Base-by-base conservation (phyloP, 1,140 invertebrate species). In the Aphaenogaster floridana region DNA sequence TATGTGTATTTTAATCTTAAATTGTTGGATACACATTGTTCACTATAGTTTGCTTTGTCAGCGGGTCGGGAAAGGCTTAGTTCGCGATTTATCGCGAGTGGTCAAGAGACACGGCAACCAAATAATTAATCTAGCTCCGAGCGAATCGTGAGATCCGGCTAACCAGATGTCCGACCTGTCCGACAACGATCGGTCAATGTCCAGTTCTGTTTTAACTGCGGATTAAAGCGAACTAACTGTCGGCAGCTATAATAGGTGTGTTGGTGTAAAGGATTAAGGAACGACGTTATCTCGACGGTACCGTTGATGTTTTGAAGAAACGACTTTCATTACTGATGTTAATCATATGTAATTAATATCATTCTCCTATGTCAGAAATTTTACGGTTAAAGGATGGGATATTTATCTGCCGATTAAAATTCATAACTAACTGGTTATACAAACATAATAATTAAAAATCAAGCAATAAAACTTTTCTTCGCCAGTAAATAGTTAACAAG, bases 111-210 rank as follows among this genome's bases (percentile, higher is more conserved):
- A 86, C 79, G 88, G 76, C 45, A 63, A 88, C 66, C 69, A 52
- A 91, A 89, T 93, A 93, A 94, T 94, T 94, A 93, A 93, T 93
- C 91, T 91, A 88, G 88, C 89, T 91, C 87, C 68, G 54, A 78
- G 81, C 71, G 64, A 88, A 69, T 88, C 80, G 84, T 59, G n/a
- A 84, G 81, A 71, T 85, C 84, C 74, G 61, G 61, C 86, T 89
- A 76, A 93, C 91, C 91, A 92, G 92, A 90, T 91, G 92, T 92
- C 89, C 87, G 36, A 87, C 63, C 81, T 71, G 91, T 90, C 91
- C 59, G 79, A 66, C 72, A 89, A 74, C 91, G 86, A 94, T 94
- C 91, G 91, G 93, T 94, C 93, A 94, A 88, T 92, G 93, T 93
- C 93, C 91, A 84, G 87, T 76, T 84, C 87, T 94, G 89, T 92